phyloP scores from a whole-genome alignment of 2,797 vertebrate species.

The Aulostomus chinensis region DNA sequence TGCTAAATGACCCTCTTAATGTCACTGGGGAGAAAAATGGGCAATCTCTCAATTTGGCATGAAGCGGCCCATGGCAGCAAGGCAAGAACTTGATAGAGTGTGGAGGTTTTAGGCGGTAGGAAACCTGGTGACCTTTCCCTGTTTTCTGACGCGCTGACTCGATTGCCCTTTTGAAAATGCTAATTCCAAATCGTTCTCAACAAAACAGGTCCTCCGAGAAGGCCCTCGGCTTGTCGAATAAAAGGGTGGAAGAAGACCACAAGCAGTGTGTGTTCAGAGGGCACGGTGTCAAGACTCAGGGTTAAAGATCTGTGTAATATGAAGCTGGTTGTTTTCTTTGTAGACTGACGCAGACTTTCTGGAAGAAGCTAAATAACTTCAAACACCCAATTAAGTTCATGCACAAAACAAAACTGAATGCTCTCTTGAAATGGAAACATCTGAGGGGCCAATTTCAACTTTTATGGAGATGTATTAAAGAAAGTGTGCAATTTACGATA shows the following conservation, averaged over 20 bases:
- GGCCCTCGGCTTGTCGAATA: conserved; percentile 56
- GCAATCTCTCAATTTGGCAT: conserved; percentile 77
- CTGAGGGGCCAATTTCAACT: conserved; percentile 22
- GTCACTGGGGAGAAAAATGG: conserved; percentile 69
- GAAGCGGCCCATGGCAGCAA: conserved; percentile 53
- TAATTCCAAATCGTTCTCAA: conserved; percentile 70
- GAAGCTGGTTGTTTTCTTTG: conserved; percentile 18
- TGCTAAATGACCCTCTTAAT: conserved; percentile 81
- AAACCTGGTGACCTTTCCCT: conserved; percentile 83
- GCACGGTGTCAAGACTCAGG: conserved; percentile 48
- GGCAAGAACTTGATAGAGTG: conserved; percentile 74
- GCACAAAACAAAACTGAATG: conserved; percentile 1
- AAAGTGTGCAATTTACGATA: no score
- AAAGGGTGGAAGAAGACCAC: conserved; percentile 48
- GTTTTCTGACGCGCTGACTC: conserved; percentile 77
- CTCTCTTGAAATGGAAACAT: conserved; percentile 4
- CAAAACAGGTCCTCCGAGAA: conserved; percentile 71
- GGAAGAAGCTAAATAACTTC: conserved; percentile 13
- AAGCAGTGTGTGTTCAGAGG: conserved; percentile 46
- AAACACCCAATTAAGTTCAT: conserved; percentile 17
- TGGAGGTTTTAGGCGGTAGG: conserved; percentile 70
- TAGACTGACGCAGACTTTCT: conserved; percentile 10
- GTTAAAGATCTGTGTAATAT: conserved; percentile 33
- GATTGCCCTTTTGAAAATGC: conserved; percentile 82
- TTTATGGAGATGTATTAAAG: conserved; percentile 10